A percentile compares a stretch with the other conserved stretches of the same genome.
phyloP scores from a whole-genome alignment of 2,797 vertebrate species.

The Chiloscyllium punctatum region DNA sequence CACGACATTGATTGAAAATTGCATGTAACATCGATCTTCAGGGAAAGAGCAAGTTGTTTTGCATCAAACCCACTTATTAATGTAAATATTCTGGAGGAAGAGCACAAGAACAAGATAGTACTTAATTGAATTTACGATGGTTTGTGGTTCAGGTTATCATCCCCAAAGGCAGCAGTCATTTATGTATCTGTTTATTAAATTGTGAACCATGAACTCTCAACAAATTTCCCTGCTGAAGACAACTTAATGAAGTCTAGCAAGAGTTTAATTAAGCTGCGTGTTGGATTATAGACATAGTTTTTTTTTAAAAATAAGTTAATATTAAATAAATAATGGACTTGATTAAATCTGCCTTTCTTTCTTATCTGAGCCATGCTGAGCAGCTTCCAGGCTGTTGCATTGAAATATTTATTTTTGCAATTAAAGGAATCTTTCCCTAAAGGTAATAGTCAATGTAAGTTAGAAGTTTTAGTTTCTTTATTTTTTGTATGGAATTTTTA shows the following conservation, averaged over 20 bases:
- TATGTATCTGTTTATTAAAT: conserved; percentile 28
- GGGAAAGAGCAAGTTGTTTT: not conserved
- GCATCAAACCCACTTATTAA: conserved; percentile 28
- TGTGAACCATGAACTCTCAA: not conserved
- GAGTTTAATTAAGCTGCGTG: conserved; percentile 21
- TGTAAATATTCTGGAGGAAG: not conserved
- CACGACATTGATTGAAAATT: not conserved
- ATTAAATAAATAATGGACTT: conserved; percentile 8
- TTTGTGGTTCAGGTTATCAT: not conserved
- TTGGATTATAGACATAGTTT: not conserved
- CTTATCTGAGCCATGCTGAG: not conserved
- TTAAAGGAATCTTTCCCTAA: not conserved
- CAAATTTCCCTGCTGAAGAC: conserved; percentile 21
- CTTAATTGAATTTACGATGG: conserved; percentile 27
- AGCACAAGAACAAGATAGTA: not conserved
- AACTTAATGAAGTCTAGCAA: conserved; percentile 16
- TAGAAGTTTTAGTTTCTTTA: not conserved
- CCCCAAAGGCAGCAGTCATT: not conserved
- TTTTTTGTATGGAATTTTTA: no score
- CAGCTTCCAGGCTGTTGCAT: not conserved
- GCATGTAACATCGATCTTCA: not conserved
- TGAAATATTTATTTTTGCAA: not conserved
- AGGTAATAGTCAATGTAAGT: not conserved
- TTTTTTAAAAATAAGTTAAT: not conserved
- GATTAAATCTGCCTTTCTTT: conserved; percentile 25